A percentile compares a stretch with the other conserved stretches of the same genome.
These are phyloP conservation scores for Bombus waltoni DNA, from an alignment of 1,140 invertebrate genomes.

Conservation along the genomic window DNA sequence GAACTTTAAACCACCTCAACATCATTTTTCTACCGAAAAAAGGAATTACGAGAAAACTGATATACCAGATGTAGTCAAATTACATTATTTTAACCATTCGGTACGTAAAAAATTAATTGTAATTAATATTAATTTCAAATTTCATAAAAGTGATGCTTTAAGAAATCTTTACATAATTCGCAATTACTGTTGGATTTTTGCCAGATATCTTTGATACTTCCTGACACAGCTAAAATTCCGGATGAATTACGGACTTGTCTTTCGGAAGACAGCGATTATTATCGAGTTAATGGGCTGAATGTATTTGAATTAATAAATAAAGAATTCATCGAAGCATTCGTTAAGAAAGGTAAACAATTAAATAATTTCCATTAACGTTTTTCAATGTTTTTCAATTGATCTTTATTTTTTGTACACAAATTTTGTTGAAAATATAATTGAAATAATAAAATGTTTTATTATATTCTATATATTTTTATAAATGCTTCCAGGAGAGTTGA, in stretches of 20 bases:
- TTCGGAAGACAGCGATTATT: slow-evolving; percentile 83
- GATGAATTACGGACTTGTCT: slow-evolving; percentile 75
- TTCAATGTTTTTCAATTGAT: background rate
- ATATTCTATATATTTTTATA: background rate
- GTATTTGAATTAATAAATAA: slow-evolving; percentile 80
- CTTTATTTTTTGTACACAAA: slow-evolving; percentile 39
- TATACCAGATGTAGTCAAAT: slow-evolving; percentile 68
- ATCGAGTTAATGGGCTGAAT: slow-evolving; percentile 80
- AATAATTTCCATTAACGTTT: background rate
- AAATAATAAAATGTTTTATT: background rate
- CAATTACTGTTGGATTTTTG: slow-evolving; percentile 72
- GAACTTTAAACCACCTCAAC: slow-evolving; percentile 80
- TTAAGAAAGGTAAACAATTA: slow-evolving; percentile 79
- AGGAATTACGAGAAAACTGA: slow-evolving; percentile 58
- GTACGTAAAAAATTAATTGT: slow-evolving; percentile 73
- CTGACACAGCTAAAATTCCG: slow-evolving; percentile 80
- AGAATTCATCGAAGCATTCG: slow-evolving; percentile 83
- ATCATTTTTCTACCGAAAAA: slow-evolving; percentile 72
- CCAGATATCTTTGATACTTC: slow-evolving; percentile 84
- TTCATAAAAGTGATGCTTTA: slow-evolving; percentile 67
- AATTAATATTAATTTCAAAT: slow-evolving; percentile 31
- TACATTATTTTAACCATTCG: slow-evolving; percentile 83
- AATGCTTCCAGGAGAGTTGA: slow-evolving; percentile 81
- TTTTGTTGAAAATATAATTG: slow-evolving; percentile 27
- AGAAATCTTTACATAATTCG: slow-evolving; percentile 73